These are phyloP conservation scores for roundworm (Caenorhabditis elegans) DNA, from an alignment of 1,140 invertebrate genomes.

Conservation along the genomic window WBcel235 BX284606.5:8988001-8988500, in stretches of 20 bases:
- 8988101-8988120: not conserved
- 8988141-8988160: not conserved
- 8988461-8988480: too few relatives aligned
- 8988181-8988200: slow-evolving; percentile 30
- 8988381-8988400: not conserved
- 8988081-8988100: not conserved
- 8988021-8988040: not conserved
- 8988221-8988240: slow-evolving; percentile 27
- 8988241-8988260: slow-evolving; percentile 17
- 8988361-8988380: not conserved
- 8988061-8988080: not conserved
- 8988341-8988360: not conserved
- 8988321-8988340: not conserved
- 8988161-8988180: not conserved
- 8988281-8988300: not conserved
- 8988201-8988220: not conserved
- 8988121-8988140: slow-evolving; percentile 2
- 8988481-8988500: too few relatives aligned
- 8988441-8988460: too few relatives aligned
- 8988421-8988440: too few relatives aligned
- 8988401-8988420: too few relatives aligned
- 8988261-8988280: not conserved
- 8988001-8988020: not conserved
- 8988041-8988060: not conserved
- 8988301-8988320: not conserved